These are phyloP conservation scores for Equus quagga DNA, from an alignment of 2,113 vertebrate genomes.

Conservation along the genomic window DNA sequence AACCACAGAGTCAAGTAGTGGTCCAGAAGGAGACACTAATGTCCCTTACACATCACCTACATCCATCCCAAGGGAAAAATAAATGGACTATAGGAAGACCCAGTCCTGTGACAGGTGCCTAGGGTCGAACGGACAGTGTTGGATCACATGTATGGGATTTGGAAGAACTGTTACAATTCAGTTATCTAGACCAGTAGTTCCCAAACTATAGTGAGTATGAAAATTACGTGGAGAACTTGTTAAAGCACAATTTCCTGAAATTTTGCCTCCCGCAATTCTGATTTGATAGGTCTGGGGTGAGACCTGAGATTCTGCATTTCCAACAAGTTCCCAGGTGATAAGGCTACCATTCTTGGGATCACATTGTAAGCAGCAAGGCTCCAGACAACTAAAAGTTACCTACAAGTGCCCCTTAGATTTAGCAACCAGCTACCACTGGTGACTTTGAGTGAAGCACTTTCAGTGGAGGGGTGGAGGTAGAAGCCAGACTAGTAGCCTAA, in stretches of 20 bases:
- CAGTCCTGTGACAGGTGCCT: neutral
- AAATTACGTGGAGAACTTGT: neutral
- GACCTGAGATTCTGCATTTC: neutral
- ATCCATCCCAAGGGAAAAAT: neutral
- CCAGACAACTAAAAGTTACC: neutral
- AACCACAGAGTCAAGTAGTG: neutral
- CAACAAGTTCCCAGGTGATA: neutral
- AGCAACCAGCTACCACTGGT: neutral
- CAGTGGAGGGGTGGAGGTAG: neutral
- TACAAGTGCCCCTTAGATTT: neutral
- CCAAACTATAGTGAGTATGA: neutral
- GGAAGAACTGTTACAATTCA: neutral
- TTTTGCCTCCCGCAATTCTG: neutral
- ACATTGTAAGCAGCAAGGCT: neutral
- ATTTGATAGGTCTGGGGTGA: neutral
- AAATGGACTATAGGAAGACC: too few species aligned
- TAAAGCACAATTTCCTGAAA: neutral
- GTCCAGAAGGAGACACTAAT: neutral
- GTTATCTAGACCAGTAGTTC: neutral
- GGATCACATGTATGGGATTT: neutral
- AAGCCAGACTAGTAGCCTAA: neutral
- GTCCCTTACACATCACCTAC: neutral
- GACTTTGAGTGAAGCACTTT: neutral
- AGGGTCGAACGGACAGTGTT: neutral
- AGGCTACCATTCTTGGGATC: neutral